Conservation (phyloP, 2,888 invertebrate genomes). For the Mylabris sibirica region DNA sequence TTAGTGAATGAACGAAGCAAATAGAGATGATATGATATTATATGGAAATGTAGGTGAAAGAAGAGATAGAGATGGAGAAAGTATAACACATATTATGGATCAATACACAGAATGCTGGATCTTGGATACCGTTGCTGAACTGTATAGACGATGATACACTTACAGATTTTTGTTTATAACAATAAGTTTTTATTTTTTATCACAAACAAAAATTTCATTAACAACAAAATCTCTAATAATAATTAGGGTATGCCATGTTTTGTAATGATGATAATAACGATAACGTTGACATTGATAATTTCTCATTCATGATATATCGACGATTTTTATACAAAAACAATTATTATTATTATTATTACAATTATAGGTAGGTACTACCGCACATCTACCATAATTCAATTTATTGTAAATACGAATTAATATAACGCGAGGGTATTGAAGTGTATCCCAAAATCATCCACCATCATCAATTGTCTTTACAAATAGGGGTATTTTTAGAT, state of each 20-base stretch:
- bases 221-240: background rate
- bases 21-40: constrained; percentile 45
- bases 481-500: constrained; percentile 32
- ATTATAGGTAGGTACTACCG: no score
- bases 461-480: constrained; percentile 17
- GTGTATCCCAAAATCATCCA: constrained; percentile 1
- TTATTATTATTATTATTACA: no score
- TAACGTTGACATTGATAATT: background rate
- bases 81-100: constrained; percentile 40
- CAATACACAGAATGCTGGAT: constrained; percentile 54
- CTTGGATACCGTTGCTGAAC: constrained; percentile 39
- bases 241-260: no score
- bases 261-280: background rate
- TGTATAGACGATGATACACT: constrained; percentile 20
- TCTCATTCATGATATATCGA: background rate
- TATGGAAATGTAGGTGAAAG: constrained; percentile 48
- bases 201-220: background rate
- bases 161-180: constrained; percentile 17
- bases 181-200: background rate
- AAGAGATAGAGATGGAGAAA: constrained; percentile 53
- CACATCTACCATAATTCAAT: no score
- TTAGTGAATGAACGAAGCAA: constrained; percentile 53
- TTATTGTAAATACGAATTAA: background rate
- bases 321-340: no score
- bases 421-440: background rate